Conservation (phyloP, 2,797 vertebrate genomes). For the Liparis tanakae region DNA sequence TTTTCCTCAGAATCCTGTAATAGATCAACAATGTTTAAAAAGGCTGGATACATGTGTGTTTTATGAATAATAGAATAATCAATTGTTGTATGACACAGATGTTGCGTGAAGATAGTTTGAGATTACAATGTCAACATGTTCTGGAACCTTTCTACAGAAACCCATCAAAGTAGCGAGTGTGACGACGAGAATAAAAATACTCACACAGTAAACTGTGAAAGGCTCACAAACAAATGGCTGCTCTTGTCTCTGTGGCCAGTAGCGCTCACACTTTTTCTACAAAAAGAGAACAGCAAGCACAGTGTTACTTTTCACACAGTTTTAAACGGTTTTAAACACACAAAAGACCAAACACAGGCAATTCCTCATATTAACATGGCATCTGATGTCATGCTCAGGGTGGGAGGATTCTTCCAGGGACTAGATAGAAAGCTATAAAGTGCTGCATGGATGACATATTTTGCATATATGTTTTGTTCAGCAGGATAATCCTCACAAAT, state of each 20-base stretch:
- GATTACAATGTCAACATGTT: slow-evolving; percentile 9
- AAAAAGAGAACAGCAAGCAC: not conserved
- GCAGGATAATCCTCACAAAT: too few species aligned
- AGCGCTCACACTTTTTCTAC: slow-evolving; percentile 97
- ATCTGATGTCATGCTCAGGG: not conserved
- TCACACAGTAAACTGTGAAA: slow-evolving; percentile 90
- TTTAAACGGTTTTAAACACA: not conserved
- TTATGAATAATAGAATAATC: not conserved
- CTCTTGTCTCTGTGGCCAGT: slow-evolving; percentile 87
- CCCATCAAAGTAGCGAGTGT: slow-evolving; percentile 45
- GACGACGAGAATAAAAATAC: slow-evolving; percentile 70
- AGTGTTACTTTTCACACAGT: not conserved
- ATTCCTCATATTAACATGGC: not conserved
- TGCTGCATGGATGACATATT: too few species aligned
- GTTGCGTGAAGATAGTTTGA: not conserved
- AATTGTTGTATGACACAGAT: not conserved
- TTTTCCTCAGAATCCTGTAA: slow-evolving; percentile 88
- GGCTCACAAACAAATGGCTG: slow-evolving; percentile 81
- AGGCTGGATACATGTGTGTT: not conserved
- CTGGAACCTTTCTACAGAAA: not conserved
- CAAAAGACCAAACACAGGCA: not conserved
- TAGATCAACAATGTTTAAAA: not conserved
- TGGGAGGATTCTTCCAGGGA: not conserved
- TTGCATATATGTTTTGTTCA: too few species aligned
- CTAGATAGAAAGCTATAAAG: not conserved